phyloP scores from a whole-genome alignment of 2,797 vertebrate genomes.

The Xyrichtys novacula region DNA sequence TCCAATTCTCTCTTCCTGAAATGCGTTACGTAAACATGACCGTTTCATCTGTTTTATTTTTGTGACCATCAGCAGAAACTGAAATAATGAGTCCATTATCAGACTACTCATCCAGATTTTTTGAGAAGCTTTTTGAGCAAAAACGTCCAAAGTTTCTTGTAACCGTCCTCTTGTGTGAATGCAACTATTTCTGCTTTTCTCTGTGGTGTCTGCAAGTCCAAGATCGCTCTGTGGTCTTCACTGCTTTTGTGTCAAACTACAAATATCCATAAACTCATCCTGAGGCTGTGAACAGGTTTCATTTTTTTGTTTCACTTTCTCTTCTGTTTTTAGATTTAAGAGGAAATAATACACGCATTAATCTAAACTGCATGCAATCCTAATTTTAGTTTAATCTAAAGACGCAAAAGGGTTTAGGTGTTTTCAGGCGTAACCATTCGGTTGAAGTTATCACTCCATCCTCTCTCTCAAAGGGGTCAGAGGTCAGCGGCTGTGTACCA shows the following conservation, averaged over 20 bases:
- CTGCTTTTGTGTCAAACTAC: background rate
- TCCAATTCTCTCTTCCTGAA: background rate
- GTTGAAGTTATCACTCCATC: background rate
- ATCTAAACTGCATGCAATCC: rapidly evolving
- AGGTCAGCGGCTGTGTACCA: slow-evolving; percentile 37
- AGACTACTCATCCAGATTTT: background rate
- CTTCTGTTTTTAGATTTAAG: too few species aligned
- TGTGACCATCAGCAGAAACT: background rate
- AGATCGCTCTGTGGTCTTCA: background rate
- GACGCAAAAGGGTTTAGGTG: background rate
- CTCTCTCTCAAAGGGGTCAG: slow-evolving; percentile 42
- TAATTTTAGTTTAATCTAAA: background rate
- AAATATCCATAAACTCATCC: background rate
- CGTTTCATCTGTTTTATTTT: background rate
- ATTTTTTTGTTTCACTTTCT: background rate
- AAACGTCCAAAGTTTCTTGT: background rate
- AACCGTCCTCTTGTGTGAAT: background rate
- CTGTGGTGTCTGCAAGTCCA: background rate
- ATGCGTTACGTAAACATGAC: background rate
- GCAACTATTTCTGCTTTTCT: background rate
- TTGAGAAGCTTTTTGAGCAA: background rate
- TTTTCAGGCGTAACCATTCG: slow-evolving; percentile 5
- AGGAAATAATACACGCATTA: rapidly evolving
- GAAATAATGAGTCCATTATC: background rate
- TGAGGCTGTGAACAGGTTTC: background rate